These are phyloP conservation scores for Parazoanthus swiftii DNA, from an alignment of 92 coral and sea anemone species.

Conservation along the genomic window DNA sequence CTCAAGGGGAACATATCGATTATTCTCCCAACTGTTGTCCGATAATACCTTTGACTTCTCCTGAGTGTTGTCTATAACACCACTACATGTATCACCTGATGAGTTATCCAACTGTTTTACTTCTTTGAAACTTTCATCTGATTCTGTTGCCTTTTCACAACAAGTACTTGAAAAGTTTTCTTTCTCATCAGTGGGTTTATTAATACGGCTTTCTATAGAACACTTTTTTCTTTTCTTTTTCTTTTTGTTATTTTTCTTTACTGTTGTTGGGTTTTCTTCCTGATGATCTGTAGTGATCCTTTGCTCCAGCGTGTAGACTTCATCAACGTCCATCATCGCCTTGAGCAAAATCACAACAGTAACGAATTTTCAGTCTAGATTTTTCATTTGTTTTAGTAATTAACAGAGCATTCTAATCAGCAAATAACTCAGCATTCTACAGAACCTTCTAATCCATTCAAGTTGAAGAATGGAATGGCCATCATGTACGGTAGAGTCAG, in stretches of 20 bases:
- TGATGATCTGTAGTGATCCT: conserved; percentile 41
- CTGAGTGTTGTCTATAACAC: background rate
- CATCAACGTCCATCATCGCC: conserved; percentile 98
- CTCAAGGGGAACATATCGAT: background rate
- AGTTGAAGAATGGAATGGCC: too few relatives aligned
- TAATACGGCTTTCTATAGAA: conserved; percentile 12
- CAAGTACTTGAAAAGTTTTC: conserved; percentile 1
- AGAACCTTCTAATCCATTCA: too few relatives aligned
- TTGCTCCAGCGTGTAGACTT: conserved; percentile 89
- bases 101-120: background rate
- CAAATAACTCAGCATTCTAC: too few relatives aligned
- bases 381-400: background rate
- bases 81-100: background rate
- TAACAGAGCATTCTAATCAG: too few relatives aligned
- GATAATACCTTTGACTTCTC: background rate
- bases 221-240: conserved; percentile 41
- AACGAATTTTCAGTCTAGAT: background rate
- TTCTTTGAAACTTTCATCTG: background rate
- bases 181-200: conserved; percentile 35
- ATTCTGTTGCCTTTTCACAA: conserved; percentile 22
- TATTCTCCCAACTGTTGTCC: background rate
- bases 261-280: conserved; percentile 18
- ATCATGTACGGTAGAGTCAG: too few relatives aligned
- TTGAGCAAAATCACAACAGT: conserved; percentile 27
- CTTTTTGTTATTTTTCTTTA: conserved; percentile 61